Percentiles rank a stretch among this genome's conserved stretches.
Conservation (phyloP, 1,140 invertebrate species). For the Hermatobates lingyangjiaoensis region DNA sequence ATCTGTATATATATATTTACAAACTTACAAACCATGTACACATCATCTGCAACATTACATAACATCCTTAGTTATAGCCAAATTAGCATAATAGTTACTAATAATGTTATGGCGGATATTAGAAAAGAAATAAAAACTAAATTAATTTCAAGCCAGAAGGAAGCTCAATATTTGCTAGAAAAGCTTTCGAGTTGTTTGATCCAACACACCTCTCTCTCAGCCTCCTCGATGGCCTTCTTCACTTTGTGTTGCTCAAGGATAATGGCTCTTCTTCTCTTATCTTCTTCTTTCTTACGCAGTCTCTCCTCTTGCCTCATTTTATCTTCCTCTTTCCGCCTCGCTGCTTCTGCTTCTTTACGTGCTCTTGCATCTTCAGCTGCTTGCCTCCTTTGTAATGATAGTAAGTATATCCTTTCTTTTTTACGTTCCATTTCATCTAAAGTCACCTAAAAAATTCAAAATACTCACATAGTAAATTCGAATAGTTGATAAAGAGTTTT, state of each 20-base stretch:
- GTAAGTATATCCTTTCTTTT: conserved; percentile 70
- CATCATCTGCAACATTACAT: too few relatives aligned
- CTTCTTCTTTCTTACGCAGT: conserved; percentile 73
- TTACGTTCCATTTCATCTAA: conserved; percentile 77
- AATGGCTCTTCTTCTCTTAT: conserved; percentile 58
- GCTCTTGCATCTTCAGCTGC: conserved; percentile 72
- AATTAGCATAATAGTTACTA: too few relatives aligned
- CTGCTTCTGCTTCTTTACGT: conserved; percentile 66
- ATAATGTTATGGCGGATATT: too few relatives aligned
- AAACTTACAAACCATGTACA: too few relatives aligned
- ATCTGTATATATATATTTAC: too few relatives aligned
- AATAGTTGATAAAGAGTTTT: not conserved
- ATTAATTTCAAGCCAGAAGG: too few relatives aligned
- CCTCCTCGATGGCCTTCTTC: conserved; percentile 83
- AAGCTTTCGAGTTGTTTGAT: too few relatives aligned
- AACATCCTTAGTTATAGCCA: too few relatives aligned
- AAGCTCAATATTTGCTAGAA: too few relatives aligned
- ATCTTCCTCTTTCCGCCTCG: conserved; percentile 53
- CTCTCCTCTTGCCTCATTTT: conserved; percentile 70
- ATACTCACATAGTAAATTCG: conserved; percentile 3
- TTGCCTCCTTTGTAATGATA: conserved; percentile 68
- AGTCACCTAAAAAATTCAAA: conserved; percentile 34
- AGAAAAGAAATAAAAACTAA: too few relatives aligned
- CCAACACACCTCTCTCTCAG: conserved; percentile 78
- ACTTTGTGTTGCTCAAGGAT: conserved; percentile 90